phyloP scores from a whole-genome alignment of 2,113 vertebrate genomes.

The Ramphastos sulfuratus region DNA sequence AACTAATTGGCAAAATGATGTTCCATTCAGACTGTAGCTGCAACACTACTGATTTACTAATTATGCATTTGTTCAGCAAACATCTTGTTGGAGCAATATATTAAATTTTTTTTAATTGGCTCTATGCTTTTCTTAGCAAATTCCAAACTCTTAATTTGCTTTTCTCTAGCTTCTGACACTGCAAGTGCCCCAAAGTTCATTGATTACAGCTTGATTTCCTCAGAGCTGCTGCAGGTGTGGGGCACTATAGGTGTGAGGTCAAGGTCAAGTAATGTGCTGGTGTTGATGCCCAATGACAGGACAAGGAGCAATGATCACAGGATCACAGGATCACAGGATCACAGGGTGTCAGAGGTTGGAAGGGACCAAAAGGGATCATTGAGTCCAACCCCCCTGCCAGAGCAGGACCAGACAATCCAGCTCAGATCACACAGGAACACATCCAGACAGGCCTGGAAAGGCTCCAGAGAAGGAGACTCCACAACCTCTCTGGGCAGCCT shows the following conservation, averaged over 20 bases:
- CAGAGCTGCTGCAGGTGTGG: neutral
- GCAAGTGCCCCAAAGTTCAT: neutral
- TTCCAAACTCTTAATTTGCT: neutral
- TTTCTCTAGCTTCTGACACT: neutral
- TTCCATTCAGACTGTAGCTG: constrained; percentile 70
- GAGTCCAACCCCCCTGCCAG: too few relatives aligned
- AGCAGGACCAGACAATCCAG: too few relatives aligned
- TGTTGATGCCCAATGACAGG: neutral
- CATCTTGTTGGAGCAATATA: constrained; percentile 65
- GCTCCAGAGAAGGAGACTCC: too few relatives aligned
- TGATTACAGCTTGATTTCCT: neutral
- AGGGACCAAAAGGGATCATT: too few relatives aligned
- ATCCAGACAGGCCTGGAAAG: too few relatives aligned
- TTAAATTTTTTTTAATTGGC: constrained; percentile 66
- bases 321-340: too few relatives aligned
- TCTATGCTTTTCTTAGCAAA: constrained; percentile 29
- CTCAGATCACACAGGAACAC: too few relatives aligned
- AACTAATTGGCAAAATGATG: constrained; percentile 78
- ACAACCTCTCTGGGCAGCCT: too few relatives aligned
- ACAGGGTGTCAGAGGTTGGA: too few relatives aligned
- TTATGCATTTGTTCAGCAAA: constrained; percentile 75
- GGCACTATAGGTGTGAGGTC: neutral
- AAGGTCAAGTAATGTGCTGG: neutral
- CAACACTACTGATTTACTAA: constrained; percentile 74
- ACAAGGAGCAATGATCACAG: too few relatives aligned